Percentiles rank a stretch among this genome's conserved stretches.
Evolutionary conservation across 2,113 vertebrate species (phyloP).

Genomic region (Anhinga anhinga): DNA sequence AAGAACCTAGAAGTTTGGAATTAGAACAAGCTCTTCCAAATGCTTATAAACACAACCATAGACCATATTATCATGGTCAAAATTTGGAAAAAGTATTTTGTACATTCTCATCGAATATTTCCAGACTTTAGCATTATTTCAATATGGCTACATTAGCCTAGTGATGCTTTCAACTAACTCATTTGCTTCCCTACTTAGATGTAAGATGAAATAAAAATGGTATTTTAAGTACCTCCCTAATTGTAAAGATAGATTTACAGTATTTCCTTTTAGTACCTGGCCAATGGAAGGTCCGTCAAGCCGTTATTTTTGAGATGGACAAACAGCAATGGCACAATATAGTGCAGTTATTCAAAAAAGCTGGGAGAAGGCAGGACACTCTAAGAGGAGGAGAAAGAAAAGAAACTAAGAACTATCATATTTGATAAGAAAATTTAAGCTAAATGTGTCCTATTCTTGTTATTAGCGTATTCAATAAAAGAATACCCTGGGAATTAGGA

Average conservation of each 20-base stretch:
- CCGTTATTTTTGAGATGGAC: neutral
- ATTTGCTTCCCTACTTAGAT: neutral
- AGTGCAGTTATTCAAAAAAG: neutral
- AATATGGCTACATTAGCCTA: neutral
- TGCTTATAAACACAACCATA: fast-evolving
- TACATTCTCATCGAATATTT: neutral
- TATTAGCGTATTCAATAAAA: neutral
- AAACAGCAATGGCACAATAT: neutral
- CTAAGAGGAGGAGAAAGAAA: neutral
- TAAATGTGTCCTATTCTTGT: neutral
- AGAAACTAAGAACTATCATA: neutral
- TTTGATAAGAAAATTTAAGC: neutral
- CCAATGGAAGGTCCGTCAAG: neutral
- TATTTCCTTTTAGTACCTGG: neutral
- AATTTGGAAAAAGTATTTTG: neutral
- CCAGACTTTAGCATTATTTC: neutral
- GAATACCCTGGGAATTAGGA: neutral
- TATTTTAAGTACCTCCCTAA: neutral
- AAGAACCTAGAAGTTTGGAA: neutral
- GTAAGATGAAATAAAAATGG: neutral
- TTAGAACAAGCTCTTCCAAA: neutral
- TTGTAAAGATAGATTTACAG: neutral
- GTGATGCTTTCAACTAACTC: neutral
- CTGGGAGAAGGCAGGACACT: neutral
- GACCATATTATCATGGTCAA: neutral